Evolutionary conservation across 2,888 invertebrate species (phyloP).

Genomic region (Callimorpha dominula): DNA sequence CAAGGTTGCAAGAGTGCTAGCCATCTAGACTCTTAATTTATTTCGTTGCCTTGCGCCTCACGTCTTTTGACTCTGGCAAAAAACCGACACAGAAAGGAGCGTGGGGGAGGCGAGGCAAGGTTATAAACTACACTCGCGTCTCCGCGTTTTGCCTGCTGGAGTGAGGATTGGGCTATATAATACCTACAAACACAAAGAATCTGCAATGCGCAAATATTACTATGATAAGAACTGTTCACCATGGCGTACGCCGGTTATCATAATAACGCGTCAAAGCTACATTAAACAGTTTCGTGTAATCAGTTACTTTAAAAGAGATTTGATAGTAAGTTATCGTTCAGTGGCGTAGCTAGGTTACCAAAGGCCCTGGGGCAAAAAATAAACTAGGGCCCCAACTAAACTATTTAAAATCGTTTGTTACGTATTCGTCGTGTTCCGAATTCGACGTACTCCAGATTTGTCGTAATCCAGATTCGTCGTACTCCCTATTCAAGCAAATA

Average conservation of each 20-base stretch:
- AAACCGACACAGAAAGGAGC: neutral
- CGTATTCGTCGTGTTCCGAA: too few species aligned
- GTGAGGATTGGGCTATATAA: neutral
- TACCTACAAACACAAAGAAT: conserved; percentile 40
- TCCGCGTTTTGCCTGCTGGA: neutral
- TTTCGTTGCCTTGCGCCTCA: neutral
- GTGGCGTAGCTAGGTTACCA: too few species aligned
- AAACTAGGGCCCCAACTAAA: too few species aligned
- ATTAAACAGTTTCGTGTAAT: conserved; percentile 9
- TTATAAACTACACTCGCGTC: too few species aligned
- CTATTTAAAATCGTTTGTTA: too few species aligned
- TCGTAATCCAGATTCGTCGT: too few species aligned
- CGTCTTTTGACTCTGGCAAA: neutral
- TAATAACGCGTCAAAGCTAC: neutral
- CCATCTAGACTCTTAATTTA: too few species aligned
- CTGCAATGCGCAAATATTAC: conserved; percentile 64
- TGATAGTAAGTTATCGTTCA: too few species aligned
- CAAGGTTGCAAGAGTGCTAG: too few species aligned
- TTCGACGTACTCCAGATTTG: too few species aligned
- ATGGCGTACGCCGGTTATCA: neutral
- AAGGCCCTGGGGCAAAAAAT: too few species aligned
- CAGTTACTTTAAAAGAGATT: neutral
- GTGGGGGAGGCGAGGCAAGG: neutral
- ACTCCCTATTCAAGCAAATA: too few species aligned
- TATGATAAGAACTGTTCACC: conserved; percentile 12